Evolutionary conservation across 2,797 vertebrate genomes (phyloP), one percentile per base, ranked within the genome.

Genomic region (Emydoidea blandingii): DNA sequence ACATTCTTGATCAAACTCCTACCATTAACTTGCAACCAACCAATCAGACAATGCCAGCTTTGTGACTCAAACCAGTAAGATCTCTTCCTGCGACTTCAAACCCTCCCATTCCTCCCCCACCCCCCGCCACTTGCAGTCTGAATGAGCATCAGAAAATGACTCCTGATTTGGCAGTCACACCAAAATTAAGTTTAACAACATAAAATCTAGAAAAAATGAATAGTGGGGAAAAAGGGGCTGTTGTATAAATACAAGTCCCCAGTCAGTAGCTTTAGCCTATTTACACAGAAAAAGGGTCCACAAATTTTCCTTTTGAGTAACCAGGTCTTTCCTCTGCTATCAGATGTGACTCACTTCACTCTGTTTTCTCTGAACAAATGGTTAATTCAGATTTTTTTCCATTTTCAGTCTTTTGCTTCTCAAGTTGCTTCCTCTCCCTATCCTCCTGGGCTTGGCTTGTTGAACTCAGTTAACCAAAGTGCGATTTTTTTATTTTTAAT

Each of bases 51-150:
- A 93, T 97, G 94, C 96, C 97, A 97, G 95, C 97, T 98, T 96
- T 97, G 97, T 97, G 97, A 97, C 96, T 97, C 97, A 97, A 97
- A 97, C 97, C 97, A 97, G 97, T 97, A 97, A 98, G 97, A 97
- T 96, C 94, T 98, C 95, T 97, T 97, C 97, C 97, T 98, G 97
- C 88, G 2, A 89, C 83, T 91, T 90, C 90, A 89, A 88, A 82
- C 96, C 95, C 95, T 97, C 94, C 89, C 90, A 81, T 95, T 93
- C 95, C 87, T 95, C 95, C 84, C 94, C 91, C 95, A 59, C 82
- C 91, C n/a, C 56, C 79, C 49, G 2, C 6, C 93, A 97, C 85
- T 98, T 95, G 94, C 96, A 97, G 91, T 92, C 95, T 94, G 91
- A 93, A 97, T 2, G 41, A 95, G 94, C 89, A 92, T 83, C 87